Conservation (phyloP, 2,113 vertebrate genomes). For the Cyphomyrus plagiostoma region DNA sequence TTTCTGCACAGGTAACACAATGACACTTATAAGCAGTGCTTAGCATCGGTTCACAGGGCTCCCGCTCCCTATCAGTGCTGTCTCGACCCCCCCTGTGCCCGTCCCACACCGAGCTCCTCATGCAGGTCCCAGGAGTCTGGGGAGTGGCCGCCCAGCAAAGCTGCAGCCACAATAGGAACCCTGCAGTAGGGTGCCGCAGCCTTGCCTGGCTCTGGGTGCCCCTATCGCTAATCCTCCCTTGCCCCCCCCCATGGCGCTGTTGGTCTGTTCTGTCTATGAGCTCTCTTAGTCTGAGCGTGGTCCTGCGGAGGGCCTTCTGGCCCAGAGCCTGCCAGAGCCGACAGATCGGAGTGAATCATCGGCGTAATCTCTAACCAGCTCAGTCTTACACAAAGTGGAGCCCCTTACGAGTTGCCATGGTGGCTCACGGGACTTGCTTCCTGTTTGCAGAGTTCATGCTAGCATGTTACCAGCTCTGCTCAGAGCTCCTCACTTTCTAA, state of each 20-base stretch:
- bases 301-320: background rate
- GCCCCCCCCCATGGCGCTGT: background rate
- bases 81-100: background rate
- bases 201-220: background rate
- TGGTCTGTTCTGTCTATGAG: conserved; percentile 8
- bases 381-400: background rate
- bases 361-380: conserved; percentile 1
- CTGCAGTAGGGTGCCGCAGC: background rate
- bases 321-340: background rate
- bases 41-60: background rate
- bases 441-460: background rate
- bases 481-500: background rate
- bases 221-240: background rate
- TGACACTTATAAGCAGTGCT: background rate
- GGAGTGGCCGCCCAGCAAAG: background rate
- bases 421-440: background rate
- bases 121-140: background rate
- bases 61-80: background rate
- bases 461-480: background rate
- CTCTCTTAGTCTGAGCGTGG: background rate
- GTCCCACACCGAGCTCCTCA: background rate
- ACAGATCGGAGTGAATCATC: conserved; percentile 21
- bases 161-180: background rate
- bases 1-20: background rate
- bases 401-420: background rate